phyloP scores from a whole-genome alignment of 2,113 vertebrate species.

The Gymnobelideus leadbeateri region DNA sequence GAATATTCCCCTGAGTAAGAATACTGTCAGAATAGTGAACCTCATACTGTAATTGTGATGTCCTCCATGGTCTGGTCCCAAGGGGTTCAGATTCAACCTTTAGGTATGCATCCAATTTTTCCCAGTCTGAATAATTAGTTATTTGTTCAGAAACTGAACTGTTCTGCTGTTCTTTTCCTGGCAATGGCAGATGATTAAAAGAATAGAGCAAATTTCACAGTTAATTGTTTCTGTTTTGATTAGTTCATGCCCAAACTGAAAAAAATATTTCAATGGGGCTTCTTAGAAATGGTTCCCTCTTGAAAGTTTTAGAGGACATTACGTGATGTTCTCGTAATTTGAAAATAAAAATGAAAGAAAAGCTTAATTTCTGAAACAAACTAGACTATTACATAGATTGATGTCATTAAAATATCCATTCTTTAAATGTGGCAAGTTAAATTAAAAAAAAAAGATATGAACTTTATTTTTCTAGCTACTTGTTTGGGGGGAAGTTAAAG shows the following conservation, averaged over 20 bases:
- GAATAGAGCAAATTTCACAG: neutral
- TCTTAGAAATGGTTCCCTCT: neutral
- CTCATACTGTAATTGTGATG: neutral
- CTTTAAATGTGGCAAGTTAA: neutral
- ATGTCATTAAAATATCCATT: neutral
- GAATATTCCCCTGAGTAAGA: neutral
- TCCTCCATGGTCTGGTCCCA: neutral
- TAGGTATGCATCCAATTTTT: neutral
- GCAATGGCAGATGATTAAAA: neutral
- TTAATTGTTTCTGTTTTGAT: neutral
- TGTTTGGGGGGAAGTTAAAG: neutral
- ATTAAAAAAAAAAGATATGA: neutral
- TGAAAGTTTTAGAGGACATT: neutral
- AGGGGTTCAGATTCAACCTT: neutral
- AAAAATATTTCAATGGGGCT: neutral
- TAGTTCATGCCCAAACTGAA: neutral
- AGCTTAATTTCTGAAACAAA: neutral
- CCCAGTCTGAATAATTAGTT: neutral
- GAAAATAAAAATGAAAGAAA: neutral
- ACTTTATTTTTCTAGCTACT: neutral
- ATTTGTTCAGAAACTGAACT: neutral
- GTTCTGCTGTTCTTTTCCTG: neutral
- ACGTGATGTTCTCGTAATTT: neutral
- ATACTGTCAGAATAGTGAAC: neutral
- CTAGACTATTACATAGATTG: neutral